These are phyloP conservation scores for Porites cylindrica DNA, from an alignment of 92 coral and sea anemone species.

Conservation along the genomic window DNA sequence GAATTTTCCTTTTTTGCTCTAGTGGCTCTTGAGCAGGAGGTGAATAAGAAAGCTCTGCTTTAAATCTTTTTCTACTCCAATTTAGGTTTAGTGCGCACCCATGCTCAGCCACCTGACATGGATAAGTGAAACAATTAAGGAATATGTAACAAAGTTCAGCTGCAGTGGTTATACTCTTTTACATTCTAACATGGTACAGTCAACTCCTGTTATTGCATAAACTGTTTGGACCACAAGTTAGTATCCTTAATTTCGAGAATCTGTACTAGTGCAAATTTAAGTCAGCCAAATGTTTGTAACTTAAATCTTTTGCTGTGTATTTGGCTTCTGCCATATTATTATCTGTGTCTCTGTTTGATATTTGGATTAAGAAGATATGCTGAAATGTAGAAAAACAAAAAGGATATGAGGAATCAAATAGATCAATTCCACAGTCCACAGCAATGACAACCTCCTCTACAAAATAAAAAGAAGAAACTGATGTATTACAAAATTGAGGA, in stretches of 20 bases:
- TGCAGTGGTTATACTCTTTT: too few relatives aligned
- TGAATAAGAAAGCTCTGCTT: constrained; percentile 60
- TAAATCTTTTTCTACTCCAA: constrained; percentile 72
- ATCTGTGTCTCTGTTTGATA: too few relatives aligned
- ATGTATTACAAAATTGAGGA: too few relatives aligned
- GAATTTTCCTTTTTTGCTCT: neutral
- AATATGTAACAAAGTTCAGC: neutral
- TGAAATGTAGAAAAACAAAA: neutral
- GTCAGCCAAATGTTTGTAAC: too few relatives aligned
- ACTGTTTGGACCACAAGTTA: too few relatives aligned
- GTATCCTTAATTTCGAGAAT: too few relatives aligned
- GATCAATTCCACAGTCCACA: constrained; percentile 92
- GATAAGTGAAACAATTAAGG: constrained; percentile 66
- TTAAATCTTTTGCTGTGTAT: too few relatives aligned
- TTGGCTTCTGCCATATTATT: too few relatives aligned
- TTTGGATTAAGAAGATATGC: too few relatives aligned
- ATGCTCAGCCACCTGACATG: constrained; percentile 83
- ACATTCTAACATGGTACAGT: too few relatives aligned
- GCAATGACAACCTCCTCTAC: constrained; percentile 89
- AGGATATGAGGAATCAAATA: constrained; percentile 93
- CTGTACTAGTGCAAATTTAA: too few relatives aligned
- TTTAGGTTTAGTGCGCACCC: constrained; percentile 87
- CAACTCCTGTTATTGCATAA: too few relatives aligned
- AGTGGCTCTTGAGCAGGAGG: neutral
- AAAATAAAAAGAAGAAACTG: neutral